A percentile compares a stretch with the other conserved stretches of the same genome.
Conservation (phyloP, 30 jellyfish, hydroid and myxozoan species). For the Hydractinia echinata region DNA sequence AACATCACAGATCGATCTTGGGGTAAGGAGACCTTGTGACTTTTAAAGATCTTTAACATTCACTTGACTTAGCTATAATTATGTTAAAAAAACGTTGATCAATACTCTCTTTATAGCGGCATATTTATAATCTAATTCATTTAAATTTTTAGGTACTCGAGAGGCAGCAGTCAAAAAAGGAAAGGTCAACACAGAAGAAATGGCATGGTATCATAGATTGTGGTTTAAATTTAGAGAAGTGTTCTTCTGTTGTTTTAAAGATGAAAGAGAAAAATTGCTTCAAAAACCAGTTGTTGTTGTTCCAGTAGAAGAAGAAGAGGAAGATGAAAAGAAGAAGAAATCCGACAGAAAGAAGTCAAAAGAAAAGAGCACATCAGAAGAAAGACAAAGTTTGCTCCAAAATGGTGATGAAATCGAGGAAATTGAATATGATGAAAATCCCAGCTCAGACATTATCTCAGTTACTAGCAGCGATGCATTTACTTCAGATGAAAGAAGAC, state of each 20-base stretch:
- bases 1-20: conserved; percentile 93
- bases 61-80: not conserved
- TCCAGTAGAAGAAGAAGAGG: conserved; percentile 16
- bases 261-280: conserved; percentile 22
- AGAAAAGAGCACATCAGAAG: conserved; percentile 26
- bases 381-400: conserved; percentile 15
- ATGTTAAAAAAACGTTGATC: not conserved
- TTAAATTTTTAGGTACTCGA: conserved; percentile 59
- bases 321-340: conserved; percentile 28
- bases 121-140: not conserved
- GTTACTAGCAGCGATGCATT: conserved; percentile 25
- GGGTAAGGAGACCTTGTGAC: conserved; percentile 55
- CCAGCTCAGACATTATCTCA: conserved; percentile 32
- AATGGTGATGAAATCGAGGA: conserved; percentile 4
- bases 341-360: conserved; percentile 9
- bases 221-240: conserved; percentile 48
- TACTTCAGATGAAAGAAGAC: conserved; percentile 27
- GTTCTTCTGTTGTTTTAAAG: conserved; percentile 47
- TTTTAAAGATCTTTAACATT: no score
- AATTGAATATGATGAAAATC: conserved; percentile 9
- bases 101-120: no score
- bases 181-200: conserved; percentile 19
- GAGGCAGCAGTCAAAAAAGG: conserved; percentile 41
- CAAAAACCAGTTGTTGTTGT: conserved; percentile 5
- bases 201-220: conserved; percentile 54